These are phyloP conservation scores for Brachyalestes nurse DNA, from an alignment of 2,797 vertebrate genomes.

Conservation along the genomic window DNA sequence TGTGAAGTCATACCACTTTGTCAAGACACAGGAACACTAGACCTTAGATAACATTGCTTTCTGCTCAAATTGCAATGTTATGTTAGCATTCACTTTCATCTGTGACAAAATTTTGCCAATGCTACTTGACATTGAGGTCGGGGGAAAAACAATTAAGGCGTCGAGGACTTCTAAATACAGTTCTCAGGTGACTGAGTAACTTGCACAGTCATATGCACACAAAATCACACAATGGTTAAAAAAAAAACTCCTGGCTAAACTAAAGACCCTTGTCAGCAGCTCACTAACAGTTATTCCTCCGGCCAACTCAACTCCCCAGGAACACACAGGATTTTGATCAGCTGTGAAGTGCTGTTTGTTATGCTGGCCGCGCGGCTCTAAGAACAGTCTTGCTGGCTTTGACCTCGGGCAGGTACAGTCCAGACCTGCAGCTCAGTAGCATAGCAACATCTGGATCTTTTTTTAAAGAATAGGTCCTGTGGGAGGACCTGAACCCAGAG, in stretches of 20 bases:
- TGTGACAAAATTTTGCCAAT: background rate
- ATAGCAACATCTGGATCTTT: slow-evolving; percentile 22
- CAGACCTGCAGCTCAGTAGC: slow-evolving; percentile 48
- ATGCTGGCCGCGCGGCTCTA: slow-evolving; percentile 19
- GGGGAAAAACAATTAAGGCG: background rate
- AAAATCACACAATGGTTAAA: background rate
- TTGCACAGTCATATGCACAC: background rate
- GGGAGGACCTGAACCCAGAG: slow-evolving; percentile 6
- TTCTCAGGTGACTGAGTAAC: background rate
- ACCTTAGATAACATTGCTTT: background rate
- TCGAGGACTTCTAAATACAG: background rate
- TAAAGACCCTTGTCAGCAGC: slow-evolving; percentile 18
- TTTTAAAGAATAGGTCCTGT: background rate
- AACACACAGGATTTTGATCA: slow-evolving; percentile 12
- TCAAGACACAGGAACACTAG: slow-evolving; percentile 1
- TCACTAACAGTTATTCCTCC: slow-evolving; percentile 15
- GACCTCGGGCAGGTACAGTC: slow-evolving; percentile 57
- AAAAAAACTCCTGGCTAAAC: slow-evolving; percentile 15
- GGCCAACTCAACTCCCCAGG: background rate
- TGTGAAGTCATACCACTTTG: slow-evolving; percentile 9
- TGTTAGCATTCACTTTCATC: background rate
- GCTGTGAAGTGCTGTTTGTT: slow-evolving; percentile 27
- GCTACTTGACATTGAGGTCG: background rate
- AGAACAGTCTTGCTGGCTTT: slow-evolving; percentile 34
- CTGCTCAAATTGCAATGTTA: background rate